Percentiles rank a stretch among this genome's conserved stretches.
Conservation (phyloP, 2,797 vertebrate species). For the Manis pentadactyla region DNA sequence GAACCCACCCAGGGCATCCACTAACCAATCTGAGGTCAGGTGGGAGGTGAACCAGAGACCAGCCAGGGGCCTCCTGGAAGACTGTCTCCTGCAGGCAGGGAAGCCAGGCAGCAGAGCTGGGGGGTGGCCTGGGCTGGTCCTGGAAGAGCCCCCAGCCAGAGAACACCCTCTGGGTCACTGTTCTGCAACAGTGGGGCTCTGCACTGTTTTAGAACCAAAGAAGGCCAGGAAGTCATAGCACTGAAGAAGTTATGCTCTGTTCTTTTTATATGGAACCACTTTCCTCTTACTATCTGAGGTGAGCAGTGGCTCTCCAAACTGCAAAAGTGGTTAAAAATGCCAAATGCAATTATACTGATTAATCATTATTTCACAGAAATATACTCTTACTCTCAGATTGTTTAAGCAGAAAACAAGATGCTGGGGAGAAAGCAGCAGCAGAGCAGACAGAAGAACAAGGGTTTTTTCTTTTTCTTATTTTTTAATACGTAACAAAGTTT, state of each 20-base stretch:
- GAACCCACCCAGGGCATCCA: neutral
- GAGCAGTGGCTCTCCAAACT: neutral
- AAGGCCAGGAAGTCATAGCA: neutral
- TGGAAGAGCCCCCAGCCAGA: neutral
- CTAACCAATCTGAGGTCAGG: fast-evolving
- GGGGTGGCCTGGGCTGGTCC: neutral
- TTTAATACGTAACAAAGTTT: conserved; percentile 48
- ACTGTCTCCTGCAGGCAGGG: fast-evolving
- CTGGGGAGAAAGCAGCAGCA: neutral
- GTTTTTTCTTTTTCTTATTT: conserved; percentile 2
- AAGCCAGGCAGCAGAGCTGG: neutral
- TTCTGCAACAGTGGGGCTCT: neutral
- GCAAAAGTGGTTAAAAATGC: neutral
- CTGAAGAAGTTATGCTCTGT: neutral
- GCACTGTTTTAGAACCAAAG: neutral
- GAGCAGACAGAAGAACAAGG: neutral
- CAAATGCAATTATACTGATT: conserved; percentile 27
- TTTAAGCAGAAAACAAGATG: conserved; percentile 9
- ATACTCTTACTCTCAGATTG: conserved; percentile 60
- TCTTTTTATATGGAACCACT: neutral
- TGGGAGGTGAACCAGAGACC: neutral
- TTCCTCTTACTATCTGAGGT: neutral
- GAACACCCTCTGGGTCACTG: neutral
- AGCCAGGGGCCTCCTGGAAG: fast-evolving
- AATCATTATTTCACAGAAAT: conserved; percentile 68